Percentiles rank a stretch among this genome's conserved stretches.
phyloP scores from a whole-genome alignment of 2,113 vertebrate species.

The Ageneiosus marmoratus region DNA sequence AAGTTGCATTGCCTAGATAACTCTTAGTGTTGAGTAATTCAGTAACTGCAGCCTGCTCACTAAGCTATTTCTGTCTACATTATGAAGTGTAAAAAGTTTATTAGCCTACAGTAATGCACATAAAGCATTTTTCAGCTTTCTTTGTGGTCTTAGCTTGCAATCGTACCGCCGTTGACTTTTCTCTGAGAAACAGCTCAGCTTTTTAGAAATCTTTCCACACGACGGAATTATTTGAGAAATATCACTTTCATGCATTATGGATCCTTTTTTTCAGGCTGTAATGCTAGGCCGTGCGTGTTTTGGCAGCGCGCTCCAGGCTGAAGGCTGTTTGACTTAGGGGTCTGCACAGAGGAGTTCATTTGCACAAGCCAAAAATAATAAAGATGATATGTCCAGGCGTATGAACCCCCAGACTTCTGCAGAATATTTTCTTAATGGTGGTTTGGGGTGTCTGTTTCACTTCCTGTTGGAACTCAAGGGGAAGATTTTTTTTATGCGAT shows the following conservation, averaged over 20 bases:
- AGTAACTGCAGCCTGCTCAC: neutral
- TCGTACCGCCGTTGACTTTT: neutral
- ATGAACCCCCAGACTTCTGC: slow-evolving; percentile 59
- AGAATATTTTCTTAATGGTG: slow-evolving; percentile 74
- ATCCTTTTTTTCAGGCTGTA: slow-evolving; percentile 55
- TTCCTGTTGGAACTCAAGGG: slow-evolving; percentile 60
- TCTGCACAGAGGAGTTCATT: slow-evolving; percentile 66
- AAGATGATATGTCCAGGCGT: slow-evolving; percentile 70
- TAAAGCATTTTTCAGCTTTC: neutral
- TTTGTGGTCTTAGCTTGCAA: neutral
- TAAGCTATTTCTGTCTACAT: neutral
- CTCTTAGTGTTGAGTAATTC: too few relatives aligned
- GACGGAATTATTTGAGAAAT: slow-evolving; percentile 37
- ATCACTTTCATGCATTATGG: slow-evolving; percentile 58
- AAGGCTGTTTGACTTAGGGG: slow-evolving; percentile 73
- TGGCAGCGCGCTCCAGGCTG: slow-evolving; percentile 67
- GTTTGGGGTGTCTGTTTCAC: slow-evolving; percentile 66
- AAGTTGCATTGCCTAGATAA: neutral
- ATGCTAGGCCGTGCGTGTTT: slow-evolving; percentile 68
- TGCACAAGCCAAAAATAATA: slow-evolving; percentile 71
- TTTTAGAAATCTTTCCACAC: slow-evolving; percentile 31
- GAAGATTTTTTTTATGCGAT: neutral
- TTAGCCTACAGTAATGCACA: too few relatives aligned
- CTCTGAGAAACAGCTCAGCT: neutral
- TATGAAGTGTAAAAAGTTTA: neutral